A percentile compares a stretch with the other conserved stretches of the same genome.
Evolutionary conservation across 2,113 vertebrate genomes (phyloP).

Genomic region (Gambusia affinis): DNA sequence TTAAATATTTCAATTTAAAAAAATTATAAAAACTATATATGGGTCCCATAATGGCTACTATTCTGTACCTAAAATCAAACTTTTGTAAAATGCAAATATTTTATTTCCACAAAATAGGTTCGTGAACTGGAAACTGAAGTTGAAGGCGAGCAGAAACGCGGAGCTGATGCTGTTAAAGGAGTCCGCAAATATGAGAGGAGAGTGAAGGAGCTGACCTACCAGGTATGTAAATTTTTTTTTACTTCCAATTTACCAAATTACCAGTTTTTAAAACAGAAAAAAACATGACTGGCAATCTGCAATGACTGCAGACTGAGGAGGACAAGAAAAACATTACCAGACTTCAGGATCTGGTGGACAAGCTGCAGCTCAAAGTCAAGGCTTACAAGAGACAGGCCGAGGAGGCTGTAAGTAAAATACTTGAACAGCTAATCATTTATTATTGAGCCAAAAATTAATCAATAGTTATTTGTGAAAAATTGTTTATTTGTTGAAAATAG

Average conservation of each 20-base stretch:
- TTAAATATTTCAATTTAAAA: neutral
- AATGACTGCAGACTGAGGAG: conserved; percentile 55
- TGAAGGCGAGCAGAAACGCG: conserved; percentile 65
- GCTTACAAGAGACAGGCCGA: conserved; percentile 71
- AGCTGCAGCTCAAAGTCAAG: conserved; percentile 74
- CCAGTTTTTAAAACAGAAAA: neutral
- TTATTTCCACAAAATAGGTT: conserved; percentile 39
- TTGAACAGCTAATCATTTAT: neutral
- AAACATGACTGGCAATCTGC: neutral
- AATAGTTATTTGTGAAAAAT: too few relatives aligned
- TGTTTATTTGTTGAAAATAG: too few relatives aligned
- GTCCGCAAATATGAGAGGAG: conserved; percentile 74
- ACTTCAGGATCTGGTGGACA: conserved; percentile 70
- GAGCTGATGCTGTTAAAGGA: conserved; percentile 68
- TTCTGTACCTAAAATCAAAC: neutral
- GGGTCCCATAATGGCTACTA: neutral
- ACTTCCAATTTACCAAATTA: too few relatives aligned
- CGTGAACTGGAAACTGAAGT: conserved; percentile 67
- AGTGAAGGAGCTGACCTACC: conserved; percentile 72
- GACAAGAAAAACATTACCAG: conserved; percentile 67
- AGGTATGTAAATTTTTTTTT: conserved; percentile 27
- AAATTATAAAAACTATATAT: neutral
- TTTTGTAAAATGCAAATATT: neutral
- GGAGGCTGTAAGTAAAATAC: conserved; percentile 55
- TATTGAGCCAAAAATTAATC: too few relatives aligned